Base-by-base conservation (phyloP, 1,140 invertebrate species). In the Penaeus chinensis region DNA sequence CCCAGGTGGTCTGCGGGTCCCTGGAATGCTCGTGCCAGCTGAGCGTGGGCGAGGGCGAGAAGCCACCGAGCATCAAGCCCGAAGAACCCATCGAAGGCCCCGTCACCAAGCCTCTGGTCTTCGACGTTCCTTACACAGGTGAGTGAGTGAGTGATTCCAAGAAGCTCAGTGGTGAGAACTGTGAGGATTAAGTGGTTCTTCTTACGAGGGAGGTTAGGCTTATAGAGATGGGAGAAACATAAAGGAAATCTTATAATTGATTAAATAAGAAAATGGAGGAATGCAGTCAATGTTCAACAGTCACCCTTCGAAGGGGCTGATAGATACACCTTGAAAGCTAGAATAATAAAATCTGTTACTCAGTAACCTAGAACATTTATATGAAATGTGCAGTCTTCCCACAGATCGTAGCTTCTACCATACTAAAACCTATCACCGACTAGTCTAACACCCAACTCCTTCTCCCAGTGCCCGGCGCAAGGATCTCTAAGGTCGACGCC, bases 111-210 rank as follows among this genome's bases (percentile, higher is more conserved):
- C 96, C 96, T 62, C 95, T 98, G 78, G 93, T 95, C 84, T 95
- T 97, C 91, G 95, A 97, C 92, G 96, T 99, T 92, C 98, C 98
- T 91, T 99, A 96, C 93, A 96, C 96, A 94, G 95, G 97, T 98
- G 94, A 91, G 37, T 42, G 65, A 66, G 97, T 98, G 94, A 91
- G 37, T 42, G 65, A 66, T 22, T 24, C 24, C 32, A 2, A 32
- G 32, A 32, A 2, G 32, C 32, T 32, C 32, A 32, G 32, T 32
- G 32, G 32, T 0, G 20, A 66, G 65, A 66, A 24, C 24, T 66
- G 11, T 66, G 65, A 24, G 65, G 24, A 22, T 22, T 66, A 22
- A 4, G 20, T 66, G 3, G 4, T 66, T 66, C 7, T 42, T 42
- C 7, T 42, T 42, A 42, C 4, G 4, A 8, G 37, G 37, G 37